A percentile compares a stretch with the other conserved stretches of the same genome.
Evolutionary conservation across 2,888 invertebrate species (phyloP).

Genomic region (Polydrusus cervinus): DNA sequence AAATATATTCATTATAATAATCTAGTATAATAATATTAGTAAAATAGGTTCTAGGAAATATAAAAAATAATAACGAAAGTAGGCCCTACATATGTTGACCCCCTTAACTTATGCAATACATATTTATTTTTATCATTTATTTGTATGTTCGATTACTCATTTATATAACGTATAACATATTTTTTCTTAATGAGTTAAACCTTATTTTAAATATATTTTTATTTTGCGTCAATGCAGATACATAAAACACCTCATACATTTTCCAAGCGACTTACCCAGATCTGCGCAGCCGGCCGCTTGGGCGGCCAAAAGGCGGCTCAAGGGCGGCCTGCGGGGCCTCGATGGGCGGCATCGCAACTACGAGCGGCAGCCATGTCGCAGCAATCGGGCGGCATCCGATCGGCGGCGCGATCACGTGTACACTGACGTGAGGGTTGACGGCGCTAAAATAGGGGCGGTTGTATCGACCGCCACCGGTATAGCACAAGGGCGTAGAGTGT

Average conservation of each 20-base stretch:
- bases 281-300: slow-evolving; percentile 73
- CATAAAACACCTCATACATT: neutral
- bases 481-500: slow-evolving; percentile 53
- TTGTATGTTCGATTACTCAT: too few relatives aligned
- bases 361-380: slow-evolving; percentile 55
- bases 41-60: too few relatives aligned
- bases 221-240: slow-evolving; percentile 10
- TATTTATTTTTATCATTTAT: too few relatives aligned
- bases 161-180: too few relatives aligned
- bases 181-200: too few relatives aligned
- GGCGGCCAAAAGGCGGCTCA: slow-evolving; percentile 58
- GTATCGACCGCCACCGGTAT: slow-evolving; percentile 45
- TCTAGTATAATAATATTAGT: too few relatives aligned
- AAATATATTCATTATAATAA: too few relatives aligned
- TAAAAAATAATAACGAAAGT: too few relatives aligned
- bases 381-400: slow-evolving; percentile 51
- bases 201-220: neutral
- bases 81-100: too few relatives aligned
- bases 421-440: slow-evolving; percentile 58
- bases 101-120: too few relatives aligned
- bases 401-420: slow-evolving; percentile 62
- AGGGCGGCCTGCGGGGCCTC: slow-evolving; percentile 54
- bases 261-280: slow-evolving; percentile 45
- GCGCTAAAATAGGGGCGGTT: slow-evolving; percentile 48
- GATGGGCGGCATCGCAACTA: slow-evolving; percentile 60